Evolutionary conservation across 2,113 vertebrate genomes (phyloP), one percentile per base, ranked within the genome.

Genomic region (Trichechus manatus): DNA sequence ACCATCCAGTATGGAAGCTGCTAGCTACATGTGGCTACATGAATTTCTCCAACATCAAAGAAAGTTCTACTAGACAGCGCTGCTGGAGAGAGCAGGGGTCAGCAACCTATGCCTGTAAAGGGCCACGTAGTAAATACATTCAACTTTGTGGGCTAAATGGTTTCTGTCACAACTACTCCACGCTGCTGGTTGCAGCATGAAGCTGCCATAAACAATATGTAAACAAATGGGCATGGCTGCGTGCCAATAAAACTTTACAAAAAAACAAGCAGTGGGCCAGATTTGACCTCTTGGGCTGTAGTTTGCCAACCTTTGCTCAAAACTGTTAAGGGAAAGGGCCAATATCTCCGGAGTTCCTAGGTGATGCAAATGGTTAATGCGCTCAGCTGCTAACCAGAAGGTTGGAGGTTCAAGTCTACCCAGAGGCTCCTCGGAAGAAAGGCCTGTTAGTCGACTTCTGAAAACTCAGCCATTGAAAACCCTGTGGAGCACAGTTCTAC

Each of bases 231-330:
- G 53, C 53, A 56, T 56, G 53, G 20, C 75, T 29, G 11, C 47
- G 47, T 72, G 15, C 56, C 25, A 59, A 75, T 88, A 88, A 88
- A 61, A 77, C 53, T 87, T 87, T 50, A 47, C 19, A 61, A 77
- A 53, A 56, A 75, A 56, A 53, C 8, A 53, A 53, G 13, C 66
- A 27, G 3, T 23, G 64, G 14, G 1, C 42, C 47, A 5, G 36
- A 8, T 7, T 50, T 23, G 44, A 68, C 39, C n/a, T n/a, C n/a
- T 0, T 0, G 17, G 33, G 23, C n/a, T 66, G 1, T 33, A 3
- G 61, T 68, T 47, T 44, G 59, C 47, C 8, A 53, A 53, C 14
- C 8, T 11, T 36, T 44, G 39, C 84, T 87, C 6, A 23, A 53
- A 1, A 53, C 20, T 1, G 3, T 33, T 31, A 61, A 74, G 13